Percentiles rank a stretch among this genome's conserved stretches.
These are phyloP conservation scores for Rachycentron canadum DNA, from an alignment of 2,797 vertebrate species.

Conservation along the genomic window DNA sequence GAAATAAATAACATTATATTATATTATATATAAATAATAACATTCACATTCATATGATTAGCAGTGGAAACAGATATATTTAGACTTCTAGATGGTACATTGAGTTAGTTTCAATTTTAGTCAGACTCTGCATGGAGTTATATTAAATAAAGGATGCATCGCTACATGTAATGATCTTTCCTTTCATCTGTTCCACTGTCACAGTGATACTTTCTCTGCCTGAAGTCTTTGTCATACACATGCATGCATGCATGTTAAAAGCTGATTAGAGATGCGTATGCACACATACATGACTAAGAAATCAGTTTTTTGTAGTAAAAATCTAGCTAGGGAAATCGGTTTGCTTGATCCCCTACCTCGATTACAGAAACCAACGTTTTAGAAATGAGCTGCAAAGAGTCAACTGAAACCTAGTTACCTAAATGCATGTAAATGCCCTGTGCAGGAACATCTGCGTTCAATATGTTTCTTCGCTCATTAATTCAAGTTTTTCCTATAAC, in stretches of 20 bases:
- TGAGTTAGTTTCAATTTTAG: background rate
- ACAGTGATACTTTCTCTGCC: conserved; percentile 3
- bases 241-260: background rate
- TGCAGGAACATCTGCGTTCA: conserved; percentile 4
- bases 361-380: background rate
- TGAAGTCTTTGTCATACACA: conserved; percentile 14
- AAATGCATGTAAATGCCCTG: background rate
- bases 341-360: conserved; percentile 11
- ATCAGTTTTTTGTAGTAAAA: background rate
- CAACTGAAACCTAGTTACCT: background rate
- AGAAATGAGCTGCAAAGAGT: background rate
- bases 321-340: background rate
- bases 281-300: background rate
- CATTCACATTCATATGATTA: no score
- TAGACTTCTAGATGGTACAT: background rate
- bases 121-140: background rate
- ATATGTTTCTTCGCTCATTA: conserved; percentile 1
- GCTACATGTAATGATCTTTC: background rate
- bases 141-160: background rate
- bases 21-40: no score
- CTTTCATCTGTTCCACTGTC: conserved; percentile 23
- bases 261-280: background rate
- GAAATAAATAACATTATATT: background rate
- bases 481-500: background rate
- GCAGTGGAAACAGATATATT: background rate